Evolutionary conservation across 2,113 vertebrate genomes (phyloP).

Genomic region (Coturnix japonica): DNA sequence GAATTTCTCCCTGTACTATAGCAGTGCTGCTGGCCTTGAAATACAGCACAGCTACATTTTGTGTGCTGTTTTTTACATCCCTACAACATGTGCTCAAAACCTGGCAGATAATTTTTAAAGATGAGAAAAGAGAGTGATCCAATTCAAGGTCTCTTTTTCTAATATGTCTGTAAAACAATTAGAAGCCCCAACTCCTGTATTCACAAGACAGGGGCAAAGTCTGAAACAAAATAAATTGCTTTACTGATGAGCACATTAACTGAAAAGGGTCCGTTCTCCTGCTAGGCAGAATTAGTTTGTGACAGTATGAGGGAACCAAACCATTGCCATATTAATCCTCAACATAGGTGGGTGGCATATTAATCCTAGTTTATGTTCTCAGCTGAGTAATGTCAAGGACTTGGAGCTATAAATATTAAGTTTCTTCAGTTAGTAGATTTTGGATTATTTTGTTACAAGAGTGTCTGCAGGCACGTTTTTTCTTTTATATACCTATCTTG

Average conservation of each 20-base stretch:
- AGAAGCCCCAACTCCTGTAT: background rate
- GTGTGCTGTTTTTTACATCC: background rate
- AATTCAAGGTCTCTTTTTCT: background rate
- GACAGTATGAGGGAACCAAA: constrained; percentile 12
- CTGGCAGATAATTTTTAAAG: background rate
- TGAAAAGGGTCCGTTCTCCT: constrained; percentile 12
- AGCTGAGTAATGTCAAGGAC: background rate
- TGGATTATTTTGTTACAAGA: background rate
- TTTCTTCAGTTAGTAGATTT: constrained; percentile 9
- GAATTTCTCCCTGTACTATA: background rate
- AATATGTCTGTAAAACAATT: background rate
- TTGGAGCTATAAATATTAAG: background rate
- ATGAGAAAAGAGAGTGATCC: background rate
- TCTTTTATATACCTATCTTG: background rate
- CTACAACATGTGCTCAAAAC: background rate
- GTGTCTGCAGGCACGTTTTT: background rate
- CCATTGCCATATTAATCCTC: constrained; percentile 27
- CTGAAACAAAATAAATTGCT: constrained; percentile 8
- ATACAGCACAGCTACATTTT: background rate
- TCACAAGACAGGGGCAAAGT: background rate
- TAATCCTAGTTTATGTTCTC: constrained; percentile 6
- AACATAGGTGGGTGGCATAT: background rate
- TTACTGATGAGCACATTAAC: constrained; percentile 37
- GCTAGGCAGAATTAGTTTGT: constrained; percentile 56
- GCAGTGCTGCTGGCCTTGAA: background rate